Base-by-base conservation (phyloP, 2,113 vertebrate genomes). In the Pachyramphus minor region DNA sequence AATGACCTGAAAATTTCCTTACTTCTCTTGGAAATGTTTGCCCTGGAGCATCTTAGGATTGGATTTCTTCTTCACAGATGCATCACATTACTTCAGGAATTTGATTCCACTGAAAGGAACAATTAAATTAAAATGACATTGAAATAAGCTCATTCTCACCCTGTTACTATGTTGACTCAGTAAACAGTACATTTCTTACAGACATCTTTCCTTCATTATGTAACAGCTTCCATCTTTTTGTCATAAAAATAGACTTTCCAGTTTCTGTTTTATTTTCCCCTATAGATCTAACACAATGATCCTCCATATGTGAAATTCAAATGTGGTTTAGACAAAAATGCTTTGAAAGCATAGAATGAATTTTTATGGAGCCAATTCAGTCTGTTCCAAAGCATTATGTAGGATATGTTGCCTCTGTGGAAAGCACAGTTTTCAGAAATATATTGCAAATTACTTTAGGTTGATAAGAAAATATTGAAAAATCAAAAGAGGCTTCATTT, bases 71-170 rank as follows among this genome's bases (percentile, higher is more conserved):
- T 89, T 86, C 93, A 93, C 91, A 94, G 91, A 95, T 96, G 76
- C 39, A 88, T 83, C 72, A 11, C 55, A 37, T 95, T 92, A 56
- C 72, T 89, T 92, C 52, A 90, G 88, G 66, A 90, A 86, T 93
- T 95, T 89, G 73, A 94, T 95, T 97, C 74, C 74, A 83, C 63
- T 75, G 91, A 74, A 95, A 95, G 63, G 44, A 93, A 89, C 85
- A 91, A 95, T 94, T 92, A 86, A 89, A 93, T 85, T 94, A 59
- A 96, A 97, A 96, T 95, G 49, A 93, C 81, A 83, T 53, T 95
- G 79, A 95, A 94, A 92, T 62, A 89, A 91, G 15, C 64, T 94
- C 52, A 96, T 96, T 96, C 80, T 73, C 49, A 78, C 68, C 17
- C 60, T 52, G 41, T 77, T 0, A 3, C 56, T 89, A 37, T 83